Conservation (phyloP, 2,888 invertebrate species). For the Phengaris alcon region DNA sequence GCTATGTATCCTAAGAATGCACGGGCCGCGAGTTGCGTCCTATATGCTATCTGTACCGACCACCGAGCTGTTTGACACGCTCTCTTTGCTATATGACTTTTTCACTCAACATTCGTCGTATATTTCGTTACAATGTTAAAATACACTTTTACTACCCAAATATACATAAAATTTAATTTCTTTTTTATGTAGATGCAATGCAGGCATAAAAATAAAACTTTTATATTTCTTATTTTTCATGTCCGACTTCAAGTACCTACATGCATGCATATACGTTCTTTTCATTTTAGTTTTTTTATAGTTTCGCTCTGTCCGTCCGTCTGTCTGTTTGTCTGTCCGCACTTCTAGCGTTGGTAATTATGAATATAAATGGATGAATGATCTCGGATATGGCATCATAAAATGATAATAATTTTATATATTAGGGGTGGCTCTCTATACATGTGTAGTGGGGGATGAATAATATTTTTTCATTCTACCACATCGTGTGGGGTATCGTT, state of each 20-base stretch:
- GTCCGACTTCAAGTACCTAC: not conserved
- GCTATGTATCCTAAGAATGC: too few relatives aligned
- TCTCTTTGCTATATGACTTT: conserved; percentile 6
- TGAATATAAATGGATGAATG: too few relatives aligned
- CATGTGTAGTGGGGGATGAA: too few relatives aligned
- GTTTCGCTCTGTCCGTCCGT: too few relatives aligned
- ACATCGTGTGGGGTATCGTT: too few relatives aligned
- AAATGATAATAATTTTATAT: too few relatives aligned
- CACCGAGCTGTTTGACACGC: not conserved
- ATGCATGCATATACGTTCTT: not conserved
- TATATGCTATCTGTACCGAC: not conserved
- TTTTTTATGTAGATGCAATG: not conserved
- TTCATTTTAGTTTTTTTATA: not conserved
- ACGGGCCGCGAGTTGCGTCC: not conserved
- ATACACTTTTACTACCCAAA: conserved; percentile 19
- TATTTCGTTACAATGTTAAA: conserved; percentile 8
- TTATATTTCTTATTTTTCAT: not conserved
- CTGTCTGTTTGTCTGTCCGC: too few relatives aligned
- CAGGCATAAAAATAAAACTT: not conserved
- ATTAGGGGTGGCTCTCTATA: too few relatives aligned
- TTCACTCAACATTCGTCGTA: conserved; percentile 1
- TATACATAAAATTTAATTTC: conserved; percentile 8
- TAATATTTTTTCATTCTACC: too few relatives aligned
- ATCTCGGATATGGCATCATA: too few relatives aligned
- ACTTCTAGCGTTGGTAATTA: too few relatives aligned